Evolutionary conservation across 2,797 vertebrate species (phyloP), one percentile per base, ranked within the genome.

Genomic region (Pogonophryne albipinna): DNA sequence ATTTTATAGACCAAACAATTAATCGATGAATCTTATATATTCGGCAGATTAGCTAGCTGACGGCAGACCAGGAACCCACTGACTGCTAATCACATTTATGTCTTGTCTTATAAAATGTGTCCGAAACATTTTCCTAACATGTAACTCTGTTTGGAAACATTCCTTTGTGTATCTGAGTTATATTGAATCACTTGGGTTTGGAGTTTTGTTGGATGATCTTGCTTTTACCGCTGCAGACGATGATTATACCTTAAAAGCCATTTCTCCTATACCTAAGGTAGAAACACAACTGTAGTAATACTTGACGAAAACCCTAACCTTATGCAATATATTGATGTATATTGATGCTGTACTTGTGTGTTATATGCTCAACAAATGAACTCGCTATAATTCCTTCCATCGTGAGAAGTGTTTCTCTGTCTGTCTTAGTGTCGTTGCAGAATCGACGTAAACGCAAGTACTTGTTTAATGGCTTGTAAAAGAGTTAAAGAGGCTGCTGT

Each of bases 251-350:
- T 78, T 69, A 84, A 51, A 94, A 94, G 89, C 92, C 91, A 92
- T 94, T 82, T 80, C 47, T 87, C 73, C 88, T 85, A 74, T 76
- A 27, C 72, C 57, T 71, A n/a, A 50, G 74, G 90, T 80, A 87
- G 87, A 87, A 78, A 85, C 83, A 76, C 74, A 72, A 64, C 85
- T 88, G 65, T 90, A 84, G 85, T 86, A 23, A 90, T 87, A 91
- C 90, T 88, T 91, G 87, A 92, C 51, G 52, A 56, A 68, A 20
- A 52, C 53, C 44, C 20, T 12, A 64, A 79, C 82, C 61, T 92
- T 94, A 93, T 94, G 94, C 93, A 94, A 94, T 88, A 89, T 87
- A 79, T 78, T 46, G 13, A 20, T 85, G 85, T 86, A 31, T 80
- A 49, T 67, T 23, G 51, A 82, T 64, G 27, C 63, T 80, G 74